phyloP scores from a whole-genome alignment of 2,797 vertebrate species.

The Pipistrellus kuhlii region DNA sequence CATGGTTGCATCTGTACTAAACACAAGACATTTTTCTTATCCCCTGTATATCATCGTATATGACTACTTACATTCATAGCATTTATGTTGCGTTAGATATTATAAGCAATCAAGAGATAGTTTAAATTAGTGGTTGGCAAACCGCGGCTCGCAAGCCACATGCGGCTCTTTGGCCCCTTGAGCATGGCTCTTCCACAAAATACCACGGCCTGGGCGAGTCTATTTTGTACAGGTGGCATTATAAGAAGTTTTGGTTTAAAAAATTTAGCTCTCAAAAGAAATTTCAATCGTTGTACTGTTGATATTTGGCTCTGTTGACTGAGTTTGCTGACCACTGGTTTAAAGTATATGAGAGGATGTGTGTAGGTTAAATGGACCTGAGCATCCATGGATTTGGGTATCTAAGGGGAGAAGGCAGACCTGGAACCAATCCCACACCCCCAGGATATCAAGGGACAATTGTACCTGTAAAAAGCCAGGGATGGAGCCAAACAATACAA shows the following conservation, averaged over 20 bases:
- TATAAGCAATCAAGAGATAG: not conserved
- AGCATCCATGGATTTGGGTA: not conserved
- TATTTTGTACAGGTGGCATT: no score
- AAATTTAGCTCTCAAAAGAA: no score
- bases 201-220: no score
- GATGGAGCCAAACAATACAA: not conserved
- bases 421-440: not conserved
- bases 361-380: not conserved
- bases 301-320: no score
- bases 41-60: not conserved
- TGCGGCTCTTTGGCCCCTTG: no score
- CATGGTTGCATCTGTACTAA: not conserved
- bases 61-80: not conserved
- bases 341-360: not conserved
- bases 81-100: not conserved
- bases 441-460: not conserved
- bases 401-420: no score
- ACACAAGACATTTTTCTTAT: not conserved
- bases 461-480: not conserved
- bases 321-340: no score
- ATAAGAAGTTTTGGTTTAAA: no score
- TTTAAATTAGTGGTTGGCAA: not conserved
- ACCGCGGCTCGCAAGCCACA: no score
- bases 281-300: no score
- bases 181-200: no score